Base-by-base conservation (phyloP, 2,888 invertebrate species). In the Acanthacorydalis orientalis region DNA sequence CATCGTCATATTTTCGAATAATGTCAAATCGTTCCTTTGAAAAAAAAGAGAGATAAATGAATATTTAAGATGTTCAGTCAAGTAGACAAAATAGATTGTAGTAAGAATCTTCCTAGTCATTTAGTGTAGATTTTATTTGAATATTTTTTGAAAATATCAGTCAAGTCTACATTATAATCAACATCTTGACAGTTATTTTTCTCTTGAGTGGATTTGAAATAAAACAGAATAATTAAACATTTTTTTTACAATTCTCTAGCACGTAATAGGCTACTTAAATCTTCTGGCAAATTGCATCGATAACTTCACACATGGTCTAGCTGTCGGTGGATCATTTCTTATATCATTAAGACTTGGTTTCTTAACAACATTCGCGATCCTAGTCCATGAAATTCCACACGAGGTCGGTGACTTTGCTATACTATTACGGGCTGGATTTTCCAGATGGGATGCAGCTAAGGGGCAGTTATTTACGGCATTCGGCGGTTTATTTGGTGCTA, bases 351-450 rank as follows among this genome's bases (percentile, higher is more conserved):
- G 92, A 59, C 82, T 93, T 47, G 97, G 97, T 0, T 62, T 87
- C 9, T 72, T 97, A 51, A 96, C 96, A 10, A 96, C 96, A 0
- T 82, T 92, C 61, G 95, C 96, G 43, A 96, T 92, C 61, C 70
- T 82, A 66, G 81, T 97, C 31, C 97, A 97, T 62, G 96, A 97
- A 69, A 89, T 98, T 49, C 97, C 97, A 0, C 97, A 98, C 63
- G 97, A 98, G 67, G 84, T 97, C n/a, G 95, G 95, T 0, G 97
- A 98, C 66, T 97, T 97, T 66, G 97, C 96, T 11, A 97, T 98
- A 55, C 68, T 98, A 35, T 71, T 98, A 48, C 82, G 78, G 53
- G 85, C 89, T 42, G 97, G 97, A 1, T 97, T 97, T 66, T 83
- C 83, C 47, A 73, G 92, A 55, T 90, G 89, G 86, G 86, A 88